Conservation (phyloP, 2,888 invertebrate species). For the Pristionchus japonicus region DNA sequence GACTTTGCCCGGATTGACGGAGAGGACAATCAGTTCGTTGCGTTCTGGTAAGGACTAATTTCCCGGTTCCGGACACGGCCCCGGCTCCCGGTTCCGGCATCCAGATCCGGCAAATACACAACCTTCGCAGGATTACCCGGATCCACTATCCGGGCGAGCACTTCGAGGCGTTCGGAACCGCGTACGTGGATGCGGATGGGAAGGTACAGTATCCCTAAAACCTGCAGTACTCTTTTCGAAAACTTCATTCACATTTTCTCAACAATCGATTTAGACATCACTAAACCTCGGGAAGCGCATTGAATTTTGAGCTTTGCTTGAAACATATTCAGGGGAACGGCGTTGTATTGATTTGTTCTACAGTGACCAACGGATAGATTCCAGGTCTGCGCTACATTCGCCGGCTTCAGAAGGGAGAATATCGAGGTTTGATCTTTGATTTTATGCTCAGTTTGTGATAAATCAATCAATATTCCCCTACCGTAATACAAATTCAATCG, state of each 20-base stretch:
- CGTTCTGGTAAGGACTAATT: constrained; percentile 5
- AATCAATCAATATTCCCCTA: not conserved
- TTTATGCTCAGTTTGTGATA: not conserved
- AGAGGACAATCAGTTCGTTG: constrained; percentile 7
- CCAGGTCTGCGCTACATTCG: constrained; percentile 5
- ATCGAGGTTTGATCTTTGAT: constrained; percentile 12
- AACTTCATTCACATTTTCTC: not conserved
- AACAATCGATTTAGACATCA: not conserved
- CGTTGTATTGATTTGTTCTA: not conserved
- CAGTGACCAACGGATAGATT: not conserved
- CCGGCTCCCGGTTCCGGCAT: not conserved
- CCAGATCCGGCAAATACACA: not conserved
- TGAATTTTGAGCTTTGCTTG: not conserved
- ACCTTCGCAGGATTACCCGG: constrained; percentile 24
- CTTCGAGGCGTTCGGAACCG: constrained; percentile 40
- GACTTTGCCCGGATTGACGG: constrained; percentile 19
- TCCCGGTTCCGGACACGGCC: not conserved
- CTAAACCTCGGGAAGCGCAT: not conserved
- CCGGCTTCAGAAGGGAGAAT: constrained; percentile 6
- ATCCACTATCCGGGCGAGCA: constrained; percentile 37
- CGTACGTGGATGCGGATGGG: not conserved
- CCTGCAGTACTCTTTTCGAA: not conserved
- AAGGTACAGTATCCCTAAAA: not conserved
- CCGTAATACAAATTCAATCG: not conserved
- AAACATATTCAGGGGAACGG: not conserved